phyloP scores from a whole-genome alignment of 2,888 invertebrate genomes.

The Cacoxenus indagator region DNA sequence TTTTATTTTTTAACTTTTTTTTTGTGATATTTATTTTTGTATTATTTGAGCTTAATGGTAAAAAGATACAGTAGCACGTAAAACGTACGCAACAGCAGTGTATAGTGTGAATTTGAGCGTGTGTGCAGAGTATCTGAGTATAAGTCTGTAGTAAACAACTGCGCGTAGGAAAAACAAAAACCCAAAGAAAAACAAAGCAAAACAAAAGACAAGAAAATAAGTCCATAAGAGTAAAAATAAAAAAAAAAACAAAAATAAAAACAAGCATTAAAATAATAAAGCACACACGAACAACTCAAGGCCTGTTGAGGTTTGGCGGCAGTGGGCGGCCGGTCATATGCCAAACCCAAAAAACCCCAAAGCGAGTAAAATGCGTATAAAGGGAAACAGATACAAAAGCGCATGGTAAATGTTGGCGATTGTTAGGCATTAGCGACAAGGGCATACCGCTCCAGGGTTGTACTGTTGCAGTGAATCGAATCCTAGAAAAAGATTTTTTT shows the following conservation, averaged over 20 bases:
- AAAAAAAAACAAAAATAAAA: background rate
- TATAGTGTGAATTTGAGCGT: background rate
- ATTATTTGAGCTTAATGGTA: constrained; percentile 43
- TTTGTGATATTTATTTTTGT: constrained; percentile 47
- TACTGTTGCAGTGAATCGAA: no score
- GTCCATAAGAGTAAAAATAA: no score
- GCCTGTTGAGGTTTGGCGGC: background rate
- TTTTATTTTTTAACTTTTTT: constrained; percentile 20
- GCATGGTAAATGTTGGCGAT: no score
- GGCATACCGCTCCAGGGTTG: no score
- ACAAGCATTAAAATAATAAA: constrained; percentile 6
- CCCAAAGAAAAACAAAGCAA: background rate
- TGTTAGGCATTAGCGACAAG: no score
- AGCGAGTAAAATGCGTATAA: no score
- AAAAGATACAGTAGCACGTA: constrained; percentile 32
- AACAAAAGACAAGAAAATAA: background rate
- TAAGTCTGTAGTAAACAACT: constrained; percentile 17
- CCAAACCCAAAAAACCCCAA: background rate
- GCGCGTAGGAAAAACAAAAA: background rate
- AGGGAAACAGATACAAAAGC: no score
- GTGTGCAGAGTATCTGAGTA: background rate
- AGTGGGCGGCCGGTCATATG: background rate
- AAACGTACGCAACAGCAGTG: constrained; percentile 5
- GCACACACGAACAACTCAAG: background rate
- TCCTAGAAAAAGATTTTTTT: no score